Percentiles rank a stretch among this genome's conserved stretches.
These are phyloP conservation scores for Plebejus argus DNA, from an alignment of 2,888 invertebrate genomes.

Conservation along the genomic window DNA sequence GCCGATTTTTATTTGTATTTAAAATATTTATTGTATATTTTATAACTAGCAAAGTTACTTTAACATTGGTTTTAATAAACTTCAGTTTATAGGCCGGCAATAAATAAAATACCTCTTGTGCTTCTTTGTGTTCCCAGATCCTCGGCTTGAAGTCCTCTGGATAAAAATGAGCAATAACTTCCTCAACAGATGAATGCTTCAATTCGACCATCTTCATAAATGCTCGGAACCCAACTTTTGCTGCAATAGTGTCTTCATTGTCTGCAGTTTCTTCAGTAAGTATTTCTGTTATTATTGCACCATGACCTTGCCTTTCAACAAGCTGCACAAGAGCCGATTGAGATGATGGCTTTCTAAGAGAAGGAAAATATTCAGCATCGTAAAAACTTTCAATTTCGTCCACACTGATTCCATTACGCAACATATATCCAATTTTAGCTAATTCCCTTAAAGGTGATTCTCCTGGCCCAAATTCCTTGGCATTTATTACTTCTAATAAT, in stretches of 20 bases:
- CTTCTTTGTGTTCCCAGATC: constrained; percentile 89
- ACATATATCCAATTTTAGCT: constrained; percentile 89
- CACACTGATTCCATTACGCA: constrained; percentile 87
- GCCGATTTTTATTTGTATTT: too few relatives aligned
- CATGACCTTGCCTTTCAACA: constrained; percentile 91
- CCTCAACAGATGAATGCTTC: constrained; percentile 90
- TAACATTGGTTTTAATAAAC: too few relatives aligned
- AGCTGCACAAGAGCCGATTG: constrained; percentile 92
- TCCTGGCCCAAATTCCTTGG: constrained; percentile 90
- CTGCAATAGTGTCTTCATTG: constrained; percentile 88
- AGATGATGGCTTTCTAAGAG: constrained; percentile 88
- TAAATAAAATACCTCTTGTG: constrained; percentile 77
- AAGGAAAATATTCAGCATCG: constrained; percentile 89
- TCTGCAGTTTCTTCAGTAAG: constrained; percentile 89
- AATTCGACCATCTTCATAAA: constrained; percentile 92
- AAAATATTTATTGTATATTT: background rate
- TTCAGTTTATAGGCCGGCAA: background rate
- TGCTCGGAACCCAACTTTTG: constrained; percentile 91
- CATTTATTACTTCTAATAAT: constrained; percentile 86
- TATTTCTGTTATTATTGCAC: constrained; percentile 89
- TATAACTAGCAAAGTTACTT: background rate
- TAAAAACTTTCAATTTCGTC: constrained; percentile 89
- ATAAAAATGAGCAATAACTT: constrained; percentile 89
- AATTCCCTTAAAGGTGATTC: constrained; percentile 89
- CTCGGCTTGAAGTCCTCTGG: constrained; percentile 91